These are phyloP conservation scores for Noctua janthe DNA, from an alignment of 2,888 invertebrate genomes.

Conservation along the genomic window DNA sequence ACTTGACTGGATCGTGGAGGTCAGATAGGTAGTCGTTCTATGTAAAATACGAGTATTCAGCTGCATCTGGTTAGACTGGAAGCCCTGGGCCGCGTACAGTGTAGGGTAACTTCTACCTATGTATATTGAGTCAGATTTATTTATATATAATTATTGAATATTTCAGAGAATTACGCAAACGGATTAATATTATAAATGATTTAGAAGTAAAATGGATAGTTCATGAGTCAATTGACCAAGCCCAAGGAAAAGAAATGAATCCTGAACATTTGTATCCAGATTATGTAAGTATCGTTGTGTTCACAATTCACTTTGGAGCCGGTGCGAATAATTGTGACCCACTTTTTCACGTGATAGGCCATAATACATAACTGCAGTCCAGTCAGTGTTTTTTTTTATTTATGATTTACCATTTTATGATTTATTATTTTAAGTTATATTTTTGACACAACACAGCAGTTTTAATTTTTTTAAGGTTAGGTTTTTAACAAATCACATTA, in stretches of 20 bases:
- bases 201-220: slow-evolving; percentile 79
- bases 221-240: slow-evolving; percentile 65
- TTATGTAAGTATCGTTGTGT: slow-evolving; percentile 56
- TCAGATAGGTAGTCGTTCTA: not conserved
- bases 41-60: not conserved
- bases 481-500: slow-evolving; percentile 31
- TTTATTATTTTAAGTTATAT: slow-evolving; percentile 7
- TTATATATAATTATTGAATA: not conserved
- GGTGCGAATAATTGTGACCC: not conserved
- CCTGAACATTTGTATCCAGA: slow-evolving; percentile 46
- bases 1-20: not conserved
- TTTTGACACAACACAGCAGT: not conserved
- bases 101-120: not conserved
- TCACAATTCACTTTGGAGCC: not conserved
- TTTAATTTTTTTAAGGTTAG: not conserved
- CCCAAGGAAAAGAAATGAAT: slow-evolving; percentile 52
- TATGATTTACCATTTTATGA: not conserved
- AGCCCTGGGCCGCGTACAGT: not conserved
- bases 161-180: slow-evolving; percentile 54
- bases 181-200: slow-evolving; percentile 36
- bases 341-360: not conserved
- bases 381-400: not conserved
- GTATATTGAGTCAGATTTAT: not conserved
- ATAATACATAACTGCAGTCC: not conserved
- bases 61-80: not conserved